These are phyloP conservation scores for Acyrthosiphon pisum DNA, from an alignment of 1,140 invertebrate genomes.

Conservation along the genomic window DNA sequence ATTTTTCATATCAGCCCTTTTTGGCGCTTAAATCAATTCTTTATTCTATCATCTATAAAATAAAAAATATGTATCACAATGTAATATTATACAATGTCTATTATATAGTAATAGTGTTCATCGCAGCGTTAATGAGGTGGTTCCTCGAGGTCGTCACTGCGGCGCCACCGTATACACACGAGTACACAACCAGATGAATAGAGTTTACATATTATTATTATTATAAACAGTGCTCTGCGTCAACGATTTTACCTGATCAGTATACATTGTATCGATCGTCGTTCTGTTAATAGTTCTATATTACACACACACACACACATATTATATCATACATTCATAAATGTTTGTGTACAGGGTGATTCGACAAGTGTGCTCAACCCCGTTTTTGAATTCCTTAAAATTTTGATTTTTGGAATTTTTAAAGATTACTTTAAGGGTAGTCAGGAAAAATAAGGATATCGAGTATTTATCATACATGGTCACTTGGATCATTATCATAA, in stretches of 20 bases:
- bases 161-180: background rate
- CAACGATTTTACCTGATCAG: background rate
- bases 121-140: background rate
- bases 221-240: background rate
- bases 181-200: background rate
- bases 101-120: background rate
- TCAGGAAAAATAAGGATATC: no score
- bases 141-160: background rate
- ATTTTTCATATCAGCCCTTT: background rate
- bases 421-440: no score
- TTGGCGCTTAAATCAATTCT: background rate
- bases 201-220: background rate
- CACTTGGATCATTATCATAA: no score
- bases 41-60: background rate
- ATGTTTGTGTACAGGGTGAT: background rate
- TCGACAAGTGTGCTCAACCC: no score
- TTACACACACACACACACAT: background rate
- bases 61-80: background rate
- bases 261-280: background rate
- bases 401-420: no score
- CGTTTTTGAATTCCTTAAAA: no score
- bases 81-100: background rate
- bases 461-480: no score
- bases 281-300: background rate
- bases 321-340: background rate